phyloP scores from a whole-genome alignment of 1,140 invertebrate genomes.

The Lepidurus arcticus region DNA sequence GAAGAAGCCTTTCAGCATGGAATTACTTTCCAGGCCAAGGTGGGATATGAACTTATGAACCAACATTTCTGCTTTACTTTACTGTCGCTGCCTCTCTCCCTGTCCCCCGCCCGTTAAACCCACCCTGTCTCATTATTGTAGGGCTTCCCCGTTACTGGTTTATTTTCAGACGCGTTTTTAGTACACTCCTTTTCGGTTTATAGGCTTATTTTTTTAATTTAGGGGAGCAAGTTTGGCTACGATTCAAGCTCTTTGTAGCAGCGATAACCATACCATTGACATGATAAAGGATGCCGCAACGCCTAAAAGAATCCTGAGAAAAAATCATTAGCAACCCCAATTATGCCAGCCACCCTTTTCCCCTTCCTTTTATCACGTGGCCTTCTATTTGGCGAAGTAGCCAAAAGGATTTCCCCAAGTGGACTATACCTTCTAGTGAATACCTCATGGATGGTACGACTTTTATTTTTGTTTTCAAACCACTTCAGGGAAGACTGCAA shows the following conservation, averaged over 20 bases:
- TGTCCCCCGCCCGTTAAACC: too few species aligned
- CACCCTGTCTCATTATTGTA: neutral
- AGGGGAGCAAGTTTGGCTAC: neutral
- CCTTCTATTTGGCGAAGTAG: too few species aligned
- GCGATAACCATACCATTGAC: neutral
- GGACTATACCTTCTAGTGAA: too few species aligned
- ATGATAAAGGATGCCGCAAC: neutral
- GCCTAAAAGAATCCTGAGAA: neutral
- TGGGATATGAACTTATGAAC: too few species aligned
- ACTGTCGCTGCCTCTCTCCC: too few species aligned
- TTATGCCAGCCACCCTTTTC: neutral
- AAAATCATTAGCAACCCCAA: neutral
- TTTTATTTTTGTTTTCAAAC: neutral
- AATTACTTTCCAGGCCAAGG: constrained; percentile 95
- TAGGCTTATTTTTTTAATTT: neutral
- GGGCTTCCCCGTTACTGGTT: constrained; percentile 2
- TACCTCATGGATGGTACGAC: neutral
- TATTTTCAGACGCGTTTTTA: neutral
- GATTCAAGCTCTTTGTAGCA: neutral
- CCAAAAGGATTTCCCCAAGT: too few species aligned
- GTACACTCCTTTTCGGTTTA: neutral
- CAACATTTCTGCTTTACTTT: neutral
- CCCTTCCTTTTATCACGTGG: too few species aligned
- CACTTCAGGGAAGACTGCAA: neutral
- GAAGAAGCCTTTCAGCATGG: constrained; percentile 96